Evolutionary conservation across 2,113 vertebrate species (phyloP).

Genomic region (Antennarius striatus): DNA sequence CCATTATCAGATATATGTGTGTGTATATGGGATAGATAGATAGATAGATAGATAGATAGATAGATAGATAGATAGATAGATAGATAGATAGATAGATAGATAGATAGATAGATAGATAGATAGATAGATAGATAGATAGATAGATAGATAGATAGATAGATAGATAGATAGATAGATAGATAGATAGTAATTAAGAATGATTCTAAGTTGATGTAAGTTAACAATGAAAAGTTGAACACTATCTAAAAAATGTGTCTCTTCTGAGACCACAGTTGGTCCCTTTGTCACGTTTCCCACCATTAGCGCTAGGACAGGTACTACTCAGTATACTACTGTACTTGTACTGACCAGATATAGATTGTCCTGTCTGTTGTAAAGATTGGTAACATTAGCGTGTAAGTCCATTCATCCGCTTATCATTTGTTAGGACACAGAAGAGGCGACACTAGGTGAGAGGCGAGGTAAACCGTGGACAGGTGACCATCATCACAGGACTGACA

Average conservation of each 20-base stretch:
- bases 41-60: too few relatives aligned
- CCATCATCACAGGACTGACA: too few relatives aligned
- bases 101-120: too few relatives aligned
- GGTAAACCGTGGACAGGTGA: too few relatives aligned
- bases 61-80: too few relatives aligned
- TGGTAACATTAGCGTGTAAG: conserved; percentile 15
- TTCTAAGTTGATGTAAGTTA: background rate
- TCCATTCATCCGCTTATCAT: too few relatives aligned
- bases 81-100: too few relatives aligned
- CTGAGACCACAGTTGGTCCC: conserved; percentile 20
- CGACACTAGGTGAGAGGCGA: too few relatives aligned
- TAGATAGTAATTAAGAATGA: conserved; percentile 20
- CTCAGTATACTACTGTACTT: conserved; percentile 6
- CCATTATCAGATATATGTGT: conserved; percentile 52
- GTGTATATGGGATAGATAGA: conserved; percentile 2
- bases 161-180: too few relatives aligned
- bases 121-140: too few relatives aligned
- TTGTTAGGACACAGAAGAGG: too few relatives aligned
- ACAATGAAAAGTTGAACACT: conserved; percentile 18
- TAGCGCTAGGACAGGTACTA: background rate
- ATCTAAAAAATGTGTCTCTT: conserved; percentile 6
- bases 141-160: too few relatives aligned
- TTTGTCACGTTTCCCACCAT: conserved; percentile 4
- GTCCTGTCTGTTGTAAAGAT: conserved; percentile 41
- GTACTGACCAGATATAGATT: conserved; percentile 26